Evolutionary conservation across 2,113 vertebrate species (phyloP).

Genomic region (Raja brachyura): DNA sequence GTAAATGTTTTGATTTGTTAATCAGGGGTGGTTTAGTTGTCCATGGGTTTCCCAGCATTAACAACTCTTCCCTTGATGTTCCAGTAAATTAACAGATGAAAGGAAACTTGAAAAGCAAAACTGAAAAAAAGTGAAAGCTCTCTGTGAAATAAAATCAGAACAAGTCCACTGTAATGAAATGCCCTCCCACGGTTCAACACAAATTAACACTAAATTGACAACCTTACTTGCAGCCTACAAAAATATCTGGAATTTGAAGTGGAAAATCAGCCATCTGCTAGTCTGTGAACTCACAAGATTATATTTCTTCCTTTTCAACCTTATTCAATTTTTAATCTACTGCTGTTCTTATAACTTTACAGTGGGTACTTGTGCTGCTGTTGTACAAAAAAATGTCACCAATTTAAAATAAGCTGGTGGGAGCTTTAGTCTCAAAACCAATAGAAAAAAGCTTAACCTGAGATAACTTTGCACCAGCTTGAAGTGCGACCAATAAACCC

Average conservation of each 20-base stretch:
- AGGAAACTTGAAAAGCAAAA: background rate
- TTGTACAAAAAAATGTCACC: background rate
- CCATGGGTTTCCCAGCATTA: background rate
- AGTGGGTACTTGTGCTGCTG: background rate
- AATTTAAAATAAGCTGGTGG: conserved; percentile 19
- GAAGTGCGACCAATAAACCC: background rate
- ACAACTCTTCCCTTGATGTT: background rate
- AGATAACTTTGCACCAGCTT: background rate
- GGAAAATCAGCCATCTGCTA: background rate
- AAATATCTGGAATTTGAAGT: background rate
- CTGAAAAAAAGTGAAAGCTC: background rate
- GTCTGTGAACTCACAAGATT: background rate
- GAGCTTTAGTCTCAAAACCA: background rate
- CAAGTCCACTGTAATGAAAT: background rate
- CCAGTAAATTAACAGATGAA: background rate
- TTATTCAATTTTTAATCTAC: background rate
- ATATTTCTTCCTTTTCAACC: background rate
- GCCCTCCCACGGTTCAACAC: background rate
- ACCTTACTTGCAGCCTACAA: background rate
- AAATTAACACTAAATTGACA: conserved; percentile 7
- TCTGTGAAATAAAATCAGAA: background rate
- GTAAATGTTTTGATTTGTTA: background rate
- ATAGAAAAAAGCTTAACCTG: background rate
- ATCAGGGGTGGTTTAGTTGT: background rate
- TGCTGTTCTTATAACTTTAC: background rate